Conservation (phyloP, 2,113 vertebrate species). For the Lepus europaeus region DNA sequence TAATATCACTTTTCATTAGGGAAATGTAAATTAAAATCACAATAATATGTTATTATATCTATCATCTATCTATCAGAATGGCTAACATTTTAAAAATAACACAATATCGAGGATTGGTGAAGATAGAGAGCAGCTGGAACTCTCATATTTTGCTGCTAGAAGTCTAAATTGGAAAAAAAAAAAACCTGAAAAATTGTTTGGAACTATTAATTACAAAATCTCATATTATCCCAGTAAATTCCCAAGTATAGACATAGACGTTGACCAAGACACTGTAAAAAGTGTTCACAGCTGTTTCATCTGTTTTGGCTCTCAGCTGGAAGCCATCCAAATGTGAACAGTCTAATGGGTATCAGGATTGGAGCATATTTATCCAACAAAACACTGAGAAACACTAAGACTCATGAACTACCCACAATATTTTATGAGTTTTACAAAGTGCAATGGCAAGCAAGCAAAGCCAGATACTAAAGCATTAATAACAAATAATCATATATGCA, state of each 20-base stretch:
- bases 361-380: background rate
- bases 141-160: background rate
- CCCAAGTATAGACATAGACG: background rate
- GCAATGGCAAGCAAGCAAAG: background rate
- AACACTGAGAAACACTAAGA: background rate
- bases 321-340: background rate
- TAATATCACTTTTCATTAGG: background rate
- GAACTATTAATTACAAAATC: background rate
- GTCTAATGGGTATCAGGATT: background rate
- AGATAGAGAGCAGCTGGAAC: background rate
- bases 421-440: background rate
- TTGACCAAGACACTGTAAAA: background rate
- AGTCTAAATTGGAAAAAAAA: background rate
- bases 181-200: background rate
- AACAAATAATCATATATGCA: background rate
- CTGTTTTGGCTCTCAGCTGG: background rate
- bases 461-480: background rate
- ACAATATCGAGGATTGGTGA: background rate
- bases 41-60: background rate
- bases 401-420: too few relatives aligned
- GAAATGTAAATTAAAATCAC: conserved; percentile 22
- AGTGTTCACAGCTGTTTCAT: background rate
- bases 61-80: background rate
- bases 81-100: background rate
- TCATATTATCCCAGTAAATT: background rate